These are phyloP conservation scores for Colius striatus DNA, from an alignment of 2,113 vertebrate genomes.

Conservation along the genomic window DNA sequence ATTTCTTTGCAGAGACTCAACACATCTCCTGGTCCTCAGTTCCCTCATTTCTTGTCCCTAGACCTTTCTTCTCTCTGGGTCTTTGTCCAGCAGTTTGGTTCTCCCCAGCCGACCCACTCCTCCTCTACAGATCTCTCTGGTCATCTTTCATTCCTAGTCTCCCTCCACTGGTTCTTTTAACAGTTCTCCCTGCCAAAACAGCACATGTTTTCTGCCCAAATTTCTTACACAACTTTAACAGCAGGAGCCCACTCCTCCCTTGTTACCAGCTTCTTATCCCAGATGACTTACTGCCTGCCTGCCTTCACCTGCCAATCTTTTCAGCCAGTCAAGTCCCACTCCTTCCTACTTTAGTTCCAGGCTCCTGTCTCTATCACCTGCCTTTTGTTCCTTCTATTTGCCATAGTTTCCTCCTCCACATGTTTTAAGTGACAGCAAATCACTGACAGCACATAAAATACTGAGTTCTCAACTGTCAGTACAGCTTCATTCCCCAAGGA, in stretches of 20 bases:
- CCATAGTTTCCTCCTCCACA: conserved; percentile 1
- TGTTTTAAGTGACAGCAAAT: neutral
- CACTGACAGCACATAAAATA: neutral
- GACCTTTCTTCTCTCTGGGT: neutral
- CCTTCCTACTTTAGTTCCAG: neutral
- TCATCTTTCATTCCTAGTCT: neutral
- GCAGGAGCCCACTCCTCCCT: neutral
- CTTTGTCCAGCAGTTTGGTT: neutral
- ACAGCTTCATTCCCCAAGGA: neutral
- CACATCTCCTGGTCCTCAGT: neutral
- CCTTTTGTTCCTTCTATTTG: conserved; percentile 24
- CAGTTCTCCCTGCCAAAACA: neutral
- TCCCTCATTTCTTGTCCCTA: neutral
- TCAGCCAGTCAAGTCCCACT: conserved; percentile 21
- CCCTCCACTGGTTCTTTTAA: neutral
- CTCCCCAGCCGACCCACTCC: neutral
- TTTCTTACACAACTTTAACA: neutral
- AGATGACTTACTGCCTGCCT: neutral
- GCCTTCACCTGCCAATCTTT: neutral
- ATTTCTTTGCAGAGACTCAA: neutral
- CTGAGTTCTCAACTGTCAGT: conserved; percentile 3
- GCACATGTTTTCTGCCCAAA: neutral
- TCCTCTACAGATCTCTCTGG: neutral
- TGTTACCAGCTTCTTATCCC: neutral
- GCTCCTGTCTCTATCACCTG: conserved; percentile 20